Percentiles rank a stretch among this genome's conserved stretches.
Evolutionary conservation across 1,140 invertebrate genomes (phyloP).

Genomic region (Tetramorium simillimum): DNA sequence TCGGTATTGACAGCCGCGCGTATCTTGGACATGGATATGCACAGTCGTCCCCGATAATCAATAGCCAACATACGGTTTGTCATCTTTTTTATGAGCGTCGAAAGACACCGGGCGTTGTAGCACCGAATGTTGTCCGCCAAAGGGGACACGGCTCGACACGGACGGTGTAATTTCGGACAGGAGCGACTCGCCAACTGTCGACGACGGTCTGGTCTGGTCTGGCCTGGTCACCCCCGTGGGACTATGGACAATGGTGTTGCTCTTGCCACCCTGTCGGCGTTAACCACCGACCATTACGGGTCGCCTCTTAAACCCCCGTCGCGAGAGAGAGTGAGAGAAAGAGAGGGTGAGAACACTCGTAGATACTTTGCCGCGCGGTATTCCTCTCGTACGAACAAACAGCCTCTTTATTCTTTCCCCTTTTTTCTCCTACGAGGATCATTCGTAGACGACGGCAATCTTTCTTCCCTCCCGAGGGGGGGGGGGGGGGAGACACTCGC

Average conservation of each 20-base stretch:
- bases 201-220: conserved; percentile 43
- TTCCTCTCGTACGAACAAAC: conserved; percentile 57
- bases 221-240: conserved; percentile 51
- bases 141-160: conserved; percentile 54
- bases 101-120: conserved; percentile 38
- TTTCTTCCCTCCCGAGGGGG: neutral
- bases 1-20: conserved; percentile 9
- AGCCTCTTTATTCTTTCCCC: conserved; percentile 44
- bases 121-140: conserved; percentile 39
- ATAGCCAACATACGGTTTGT: conserved; percentile 50
- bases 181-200: conserved; percentile 64
- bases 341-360: neutral
- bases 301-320: conserved; percentile 53
- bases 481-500: neutral
- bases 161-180: conserved; percentile 62
- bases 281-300: conserved; percentile 65
- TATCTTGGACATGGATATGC: conserved; percentile 11
- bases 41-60: conserved; percentile 43
- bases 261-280: conserved; percentile 53
- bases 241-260: conserved; percentile 60
- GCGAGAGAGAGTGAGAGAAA: neutral
- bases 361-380: conserved; percentile 49
- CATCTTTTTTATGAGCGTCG: conserved; percentile 57
- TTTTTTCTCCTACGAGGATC: neutral
- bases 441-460: conserved; percentile 2